phyloP scores from a whole-genome alignment of 2,888 invertebrate species.

The Drosophila helvetica region DNA sequence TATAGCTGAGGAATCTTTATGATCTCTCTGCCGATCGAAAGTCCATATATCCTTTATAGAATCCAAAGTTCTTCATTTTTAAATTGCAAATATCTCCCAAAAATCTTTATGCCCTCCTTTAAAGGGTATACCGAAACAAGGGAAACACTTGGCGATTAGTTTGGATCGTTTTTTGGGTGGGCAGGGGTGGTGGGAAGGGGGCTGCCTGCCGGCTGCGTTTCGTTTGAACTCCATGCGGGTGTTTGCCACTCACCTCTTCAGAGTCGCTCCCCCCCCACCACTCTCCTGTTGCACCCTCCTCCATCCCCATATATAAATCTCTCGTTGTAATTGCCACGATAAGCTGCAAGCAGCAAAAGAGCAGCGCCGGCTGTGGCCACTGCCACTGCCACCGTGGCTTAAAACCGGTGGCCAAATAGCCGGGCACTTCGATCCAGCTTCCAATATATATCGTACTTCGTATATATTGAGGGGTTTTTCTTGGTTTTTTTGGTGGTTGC shows the following conservation, averaged over 20 bases:
- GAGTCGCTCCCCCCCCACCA: not conserved
- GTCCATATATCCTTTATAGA: too few relatives aligned
- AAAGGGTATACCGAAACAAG: constrained; percentile 14
- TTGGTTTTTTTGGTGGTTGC: constrained; percentile 41
- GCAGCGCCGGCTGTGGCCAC: constrained; percentile 29
- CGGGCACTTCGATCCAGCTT: constrained; percentile 31
- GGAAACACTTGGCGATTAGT: constrained; percentile 78
- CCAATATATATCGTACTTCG: constrained; percentile 35
- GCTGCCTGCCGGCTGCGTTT: constrained; percentile 66
- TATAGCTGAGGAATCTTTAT: not conserved
- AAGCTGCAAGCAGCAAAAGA: constrained; percentile 54
- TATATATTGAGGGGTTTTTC: constrained; percentile 47
- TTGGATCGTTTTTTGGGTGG: constrained; percentile 55
- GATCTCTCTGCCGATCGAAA: too few relatives aligned
- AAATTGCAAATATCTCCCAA: too few relatives aligned
- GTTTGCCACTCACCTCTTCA: constrained; percentile 28
- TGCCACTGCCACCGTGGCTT: constrained; percentile 50
- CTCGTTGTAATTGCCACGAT: constrained; percentile 76
- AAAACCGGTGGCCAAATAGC: constrained; percentile 73
- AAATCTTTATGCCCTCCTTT: not conserved
- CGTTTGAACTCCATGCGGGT: constrained; percentile 77
- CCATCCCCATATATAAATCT: constrained; percentile 69
- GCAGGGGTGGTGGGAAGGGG: too few relatives aligned
- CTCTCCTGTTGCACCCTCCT: constrained; percentile 26
- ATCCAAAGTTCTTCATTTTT: too few relatives aligned